These are phyloP conservation scores for Marisa cornuarietis DNA, from an alignment of 1,140 invertebrate genomes.

Conservation along the genomic window DNA sequence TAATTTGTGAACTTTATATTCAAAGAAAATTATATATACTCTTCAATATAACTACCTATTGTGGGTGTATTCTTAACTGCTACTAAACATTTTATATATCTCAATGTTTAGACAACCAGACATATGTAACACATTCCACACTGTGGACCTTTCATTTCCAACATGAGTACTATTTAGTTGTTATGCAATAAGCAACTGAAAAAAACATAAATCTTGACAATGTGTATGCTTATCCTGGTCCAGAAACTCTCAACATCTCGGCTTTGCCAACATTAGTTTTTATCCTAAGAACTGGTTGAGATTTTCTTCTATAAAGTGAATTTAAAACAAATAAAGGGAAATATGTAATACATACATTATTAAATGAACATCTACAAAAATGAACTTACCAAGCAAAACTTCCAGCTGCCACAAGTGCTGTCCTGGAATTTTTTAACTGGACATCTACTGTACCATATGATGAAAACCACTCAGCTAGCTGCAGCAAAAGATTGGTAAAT, in stretches of 20 bases:
- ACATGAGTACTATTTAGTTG: not conserved
- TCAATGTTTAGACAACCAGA: too few relatives aligned
- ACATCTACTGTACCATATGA: slow-evolving; percentile 38
- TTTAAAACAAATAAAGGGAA: not conserved
- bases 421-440: slow-evolving; percentile 12
- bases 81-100: too few relatives aligned
- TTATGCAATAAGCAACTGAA: not conserved
- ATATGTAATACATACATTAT: not conserved
- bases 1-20: too few relatives aligned
- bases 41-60: too few relatives aligned
- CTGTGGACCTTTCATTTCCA: too few relatives aligned
- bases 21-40: too few relatives aligned
- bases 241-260: not conserved
- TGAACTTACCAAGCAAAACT: slow-evolving; percentile 34
- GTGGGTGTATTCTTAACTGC: too few relatives aligned
- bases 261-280: not conserved
- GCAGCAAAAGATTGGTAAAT: not conserved
- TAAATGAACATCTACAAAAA: not conserved
- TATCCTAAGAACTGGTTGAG: not conserved
- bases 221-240: not conserved
- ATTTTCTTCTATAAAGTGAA: not conserved
- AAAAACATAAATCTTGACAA: not conserved
- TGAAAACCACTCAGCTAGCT: slow-evolving; percentile 39
- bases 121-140: too few relatives aligned
- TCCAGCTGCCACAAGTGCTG: slow-evolving; percentile 36